phyloP scores from a whole-genome alignment of 2,888 invertebrate species.

The Athripsodes cinereus region DNA sequence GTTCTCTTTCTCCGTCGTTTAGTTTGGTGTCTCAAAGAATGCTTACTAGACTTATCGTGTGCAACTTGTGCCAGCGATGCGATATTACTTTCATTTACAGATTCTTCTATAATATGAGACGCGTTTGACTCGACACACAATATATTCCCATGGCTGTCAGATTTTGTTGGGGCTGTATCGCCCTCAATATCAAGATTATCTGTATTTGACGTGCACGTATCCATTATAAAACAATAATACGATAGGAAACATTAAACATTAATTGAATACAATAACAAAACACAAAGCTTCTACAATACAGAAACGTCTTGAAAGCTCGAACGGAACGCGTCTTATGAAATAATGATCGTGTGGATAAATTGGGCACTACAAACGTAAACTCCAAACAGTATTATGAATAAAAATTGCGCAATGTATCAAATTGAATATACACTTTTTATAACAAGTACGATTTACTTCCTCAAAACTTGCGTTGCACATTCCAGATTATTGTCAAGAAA shows the following conservation, averaged over 20 bases:
- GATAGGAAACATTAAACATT: conserved; percentile 8
- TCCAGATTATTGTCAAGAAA: conserved; percentile 1
- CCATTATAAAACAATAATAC: conserved; percentile 17
- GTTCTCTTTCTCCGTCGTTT: conserved; percentile 70
- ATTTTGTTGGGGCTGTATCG: conserved; percentile 17
- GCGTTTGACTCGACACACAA: conserved; percentile 18
- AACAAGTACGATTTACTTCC: not conserved
- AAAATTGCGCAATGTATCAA: not conserved
- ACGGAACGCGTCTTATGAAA: not conserved
- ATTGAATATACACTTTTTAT: not conserved
- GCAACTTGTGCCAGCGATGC: conserved; percentile 7
- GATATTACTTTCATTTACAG: conserved; percentile 6
- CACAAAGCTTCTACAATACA: conserved; percentile 16
- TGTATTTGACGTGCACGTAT: conserved; percentile 15
- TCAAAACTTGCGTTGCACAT: not conserved
- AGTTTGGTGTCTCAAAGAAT: conserved; percentile 19
- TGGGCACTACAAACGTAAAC: not conserved
- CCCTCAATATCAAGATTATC: conserved; percentile 10
- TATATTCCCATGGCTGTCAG: conserved; percentile 19
- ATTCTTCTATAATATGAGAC: conserved; percentile 9
- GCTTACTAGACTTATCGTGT: conserved; percentile 19
- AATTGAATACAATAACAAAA: conserved; percentile 15
- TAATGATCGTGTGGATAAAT: not conserved
- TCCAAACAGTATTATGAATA: not conserved
- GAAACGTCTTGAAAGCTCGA: conserved; percentile 10